Base-by-base conservation (phyloP, 2,113 vertebrate species). In the Carassius gibelio region DNA sequence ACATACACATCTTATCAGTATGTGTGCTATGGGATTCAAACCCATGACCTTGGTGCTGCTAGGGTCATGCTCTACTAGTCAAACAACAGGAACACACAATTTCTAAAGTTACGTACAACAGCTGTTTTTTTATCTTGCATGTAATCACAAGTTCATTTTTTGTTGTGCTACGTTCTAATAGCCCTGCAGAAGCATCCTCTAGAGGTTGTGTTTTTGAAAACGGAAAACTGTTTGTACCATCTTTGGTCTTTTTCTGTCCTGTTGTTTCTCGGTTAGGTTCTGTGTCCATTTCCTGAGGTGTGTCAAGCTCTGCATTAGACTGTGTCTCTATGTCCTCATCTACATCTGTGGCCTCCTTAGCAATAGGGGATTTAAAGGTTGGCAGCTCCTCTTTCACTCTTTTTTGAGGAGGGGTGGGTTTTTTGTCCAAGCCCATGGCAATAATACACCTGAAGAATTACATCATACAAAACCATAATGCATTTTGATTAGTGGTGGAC, bases 401-500 rank as follows among this genome's bases (percentile, higher is more conserved):
- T 85, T 89, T 95, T 62, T 95, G 96, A 62, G 95, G 94, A 86
- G 94, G 93, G 48, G 77, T 91, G 1, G 94, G 91, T 81, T 95
- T 96, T 89, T 95, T 97, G 91, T 98, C 97, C 89, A 97, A 90
- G 7, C 95, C 96, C 96, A 96, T 94, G 0, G 95, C 94, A 84
- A 97, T 94, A 83, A 99, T 96, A 89, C 98, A 99, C 88, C 98
- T 99, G 57, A 21, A 38, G 57, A 84, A 48, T 5, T 5, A 84
- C 6, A 66, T 71, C 30, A 82, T 8, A 71, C 48, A 55, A 15
- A 71, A 55, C 13, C 8, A 55, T 66, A 50, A 81, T 34, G 17
- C 19, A 79, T 61, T 21, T 42, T 36, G 19, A 75, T 48, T 48
- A 48, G 45, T 3, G 45, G 2, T 48, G 2, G 10, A 48, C 9